A percentile compares a stretch with the other conserved stretches of the same genome.
These are phyloP conservation scores for Noctua pronuba DNA, from an alignment of 2,888 invertebrate species.

Conservation along the genomic window DNA sequence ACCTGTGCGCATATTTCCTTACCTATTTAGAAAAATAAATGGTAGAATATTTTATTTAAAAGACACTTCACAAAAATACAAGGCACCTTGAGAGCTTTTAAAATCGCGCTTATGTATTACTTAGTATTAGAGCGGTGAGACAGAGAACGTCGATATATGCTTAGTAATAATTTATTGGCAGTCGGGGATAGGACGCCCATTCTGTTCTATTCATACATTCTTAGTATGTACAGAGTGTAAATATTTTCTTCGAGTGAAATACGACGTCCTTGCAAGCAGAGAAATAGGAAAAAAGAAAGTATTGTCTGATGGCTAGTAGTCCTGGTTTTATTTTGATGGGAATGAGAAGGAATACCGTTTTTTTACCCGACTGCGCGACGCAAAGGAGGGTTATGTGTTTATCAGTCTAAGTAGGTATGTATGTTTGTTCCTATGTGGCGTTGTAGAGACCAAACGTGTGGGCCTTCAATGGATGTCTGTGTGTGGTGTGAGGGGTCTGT, in stretches of 20 bases:
- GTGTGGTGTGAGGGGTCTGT: neutral
- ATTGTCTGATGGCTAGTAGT: neutral
- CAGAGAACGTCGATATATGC: conserved; percentile 44
- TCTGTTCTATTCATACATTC: conserved; percentile 19
- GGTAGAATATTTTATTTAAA: conserved; percentile 15
- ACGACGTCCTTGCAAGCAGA: neutral
- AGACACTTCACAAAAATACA: conserved; percentile 8
- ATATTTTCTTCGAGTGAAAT: conserved; percentile 24
- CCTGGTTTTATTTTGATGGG: neutral
- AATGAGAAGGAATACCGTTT: neutral
- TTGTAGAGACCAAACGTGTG: no score
- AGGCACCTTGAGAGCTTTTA: conserved; percentile 13
- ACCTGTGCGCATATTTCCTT: neutral
- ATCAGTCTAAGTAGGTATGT: no score
- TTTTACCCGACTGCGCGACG: no score
- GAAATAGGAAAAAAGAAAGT: conserved; percentile 19
- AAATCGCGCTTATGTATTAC: conserved; percentile 14
- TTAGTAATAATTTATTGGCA: conserved; percentile 49
- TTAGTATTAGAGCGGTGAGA: conserved; percentile 24
- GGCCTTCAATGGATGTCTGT: no score
- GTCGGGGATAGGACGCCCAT: conserved; percentile 12
- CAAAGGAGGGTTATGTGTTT: no score
- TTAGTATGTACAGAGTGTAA: neutral
- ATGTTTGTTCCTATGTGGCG: no score
- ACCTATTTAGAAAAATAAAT: neutral